Evolutionary conservation across 2,113 vertebrate genomes (phyloP).

Genomic region (Gavialis gangeticus): DNA sequence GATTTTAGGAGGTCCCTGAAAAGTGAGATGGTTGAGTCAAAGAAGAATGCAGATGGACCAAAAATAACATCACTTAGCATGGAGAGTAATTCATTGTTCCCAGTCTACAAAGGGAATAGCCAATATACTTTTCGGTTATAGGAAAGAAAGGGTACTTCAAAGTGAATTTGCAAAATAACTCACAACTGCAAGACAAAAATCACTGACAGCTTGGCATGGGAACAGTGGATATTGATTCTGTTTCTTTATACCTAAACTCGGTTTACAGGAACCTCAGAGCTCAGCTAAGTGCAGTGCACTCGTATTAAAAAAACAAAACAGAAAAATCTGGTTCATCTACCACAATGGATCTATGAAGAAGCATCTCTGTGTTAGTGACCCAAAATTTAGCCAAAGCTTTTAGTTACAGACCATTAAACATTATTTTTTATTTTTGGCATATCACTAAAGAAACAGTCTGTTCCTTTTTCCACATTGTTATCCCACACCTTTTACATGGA

Average conservation of each 20-base stretch:
- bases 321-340: neutral
- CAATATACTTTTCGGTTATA: neutral
- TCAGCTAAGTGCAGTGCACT: neutral
- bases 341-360: neutral
- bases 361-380: no score
- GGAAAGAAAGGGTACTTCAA: neutral
- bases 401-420: neutral
- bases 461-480: neutral
- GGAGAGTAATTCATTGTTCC: neutral
- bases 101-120: neutral
- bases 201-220: neutral
- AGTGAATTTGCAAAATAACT: neutral
- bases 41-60: neutral
- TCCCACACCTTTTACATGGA: neutral
- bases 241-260: neutral
- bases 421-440: neutral
- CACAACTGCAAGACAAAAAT: neutral
- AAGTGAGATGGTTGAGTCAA: neutral
- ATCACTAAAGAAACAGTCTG: no score
- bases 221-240: neutral
- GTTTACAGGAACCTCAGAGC: neutral
- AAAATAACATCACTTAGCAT: neutral
- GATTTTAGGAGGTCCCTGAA: neutral
- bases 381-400: no score
- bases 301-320: neutral